Percentiles rank a stretch among this genome's conserved stretches.
phyloP scores from a whole-genome alignment of 2,888 invertebrate species.

The Sinelater perroti region DNA sequence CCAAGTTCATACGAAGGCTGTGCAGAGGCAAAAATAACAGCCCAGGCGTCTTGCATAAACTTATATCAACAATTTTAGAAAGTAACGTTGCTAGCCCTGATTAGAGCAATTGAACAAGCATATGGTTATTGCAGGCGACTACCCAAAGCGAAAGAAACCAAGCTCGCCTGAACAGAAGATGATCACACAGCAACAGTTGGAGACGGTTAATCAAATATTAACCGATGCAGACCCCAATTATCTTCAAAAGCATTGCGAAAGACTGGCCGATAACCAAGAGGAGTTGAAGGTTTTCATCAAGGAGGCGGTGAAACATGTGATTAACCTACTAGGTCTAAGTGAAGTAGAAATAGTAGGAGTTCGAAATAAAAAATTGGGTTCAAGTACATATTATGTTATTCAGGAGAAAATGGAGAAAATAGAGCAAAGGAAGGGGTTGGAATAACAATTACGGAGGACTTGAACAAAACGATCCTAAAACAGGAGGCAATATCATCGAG shows the following conservation, averaged over 20 bases:
- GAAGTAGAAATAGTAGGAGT: too few relatives aligned
- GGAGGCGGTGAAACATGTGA: constrained; percentile 51
- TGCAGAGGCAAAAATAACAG: constrained; percentile 35
- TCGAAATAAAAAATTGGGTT: too few relatives aligned
- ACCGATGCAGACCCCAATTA: constrained; percentile 57
- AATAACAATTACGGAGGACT: too few relatives aligned
- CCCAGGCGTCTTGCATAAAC: constrained; percentile 39
- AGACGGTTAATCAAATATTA: constrained; percentile 50
- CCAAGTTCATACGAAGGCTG: constrained; percentile 42
- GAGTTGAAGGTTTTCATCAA: constrained; percentile 50
- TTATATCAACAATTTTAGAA: constrained; percentile 40
- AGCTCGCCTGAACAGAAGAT: constrained; percentile 10
- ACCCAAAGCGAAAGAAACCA: constrained; percentile 14
- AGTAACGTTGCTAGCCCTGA: constrained; percentile 25
- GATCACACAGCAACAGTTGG: constrained; percentile 33
- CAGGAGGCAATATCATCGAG: too few relatives aligned
- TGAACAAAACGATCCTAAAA: too few relatives aligned
- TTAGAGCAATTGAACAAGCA: too few relatives aligned
- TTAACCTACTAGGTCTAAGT: constrained; percentile 56
- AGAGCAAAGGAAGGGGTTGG: too few relatives aligned
- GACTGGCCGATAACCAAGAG: constrained; percentile 43
- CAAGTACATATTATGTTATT: too few relatives aligned
- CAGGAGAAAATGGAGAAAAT: too few relatives aligned
- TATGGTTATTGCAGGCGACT: constrained; percentile 17
- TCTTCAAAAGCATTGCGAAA: constrained; percentile 49